Base-by-base conservation (phyloP, 1,140 invertebrate species). In the Dendrolimus punctatus region DNA sequence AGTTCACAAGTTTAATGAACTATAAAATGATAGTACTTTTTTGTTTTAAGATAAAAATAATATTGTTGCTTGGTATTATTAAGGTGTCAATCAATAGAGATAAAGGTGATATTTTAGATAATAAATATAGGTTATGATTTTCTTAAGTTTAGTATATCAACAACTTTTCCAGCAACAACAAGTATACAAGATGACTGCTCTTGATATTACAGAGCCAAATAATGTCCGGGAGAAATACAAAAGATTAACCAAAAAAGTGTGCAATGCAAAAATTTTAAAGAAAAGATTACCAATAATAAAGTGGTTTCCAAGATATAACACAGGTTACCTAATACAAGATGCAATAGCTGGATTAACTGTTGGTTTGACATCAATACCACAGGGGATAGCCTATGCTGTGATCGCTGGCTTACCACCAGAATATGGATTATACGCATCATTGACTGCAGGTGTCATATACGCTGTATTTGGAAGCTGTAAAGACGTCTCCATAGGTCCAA, bases 361-460 rank as follows among this genome's bases (percentile, higher is more conserved):
- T 1, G 93, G 91, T 6, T 85, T 96, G 4, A 96, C 95, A 0
- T 93, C 95, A 1, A 94, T 97, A 61, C 95, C 95, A 1, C 95
- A 96, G 82, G 93, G 92, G 4, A 92, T 97, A 41, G 95, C 95
- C 4, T 96, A 96, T 73, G 95, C 94, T 6, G 88, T 91, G 5
- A 90, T 96, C 4, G 95, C 95, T 39, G 93, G 93, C 40, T 60
- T 90, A 4, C 77, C 82, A 0, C 81, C 88, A 5, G 87, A 93
- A 89, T 94, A 94, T 87, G 95, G 95, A 5, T 80, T 98, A 0
- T 98, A 98, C 75, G 92, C 95, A 2, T 92, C 93, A 0, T 93
- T 97, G 66, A 93, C 96, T 88, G 94, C 95, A 37, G 94, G 93
- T 64, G 94, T 97, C 70, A 85, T 96, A 0, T 98, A 98, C 76